Evolutionary conservation across 2,797 vertebrate genomes (phyloP), one percentile per base, ranked within the genome.

Genomic region (Hydrophis major): DNA sequence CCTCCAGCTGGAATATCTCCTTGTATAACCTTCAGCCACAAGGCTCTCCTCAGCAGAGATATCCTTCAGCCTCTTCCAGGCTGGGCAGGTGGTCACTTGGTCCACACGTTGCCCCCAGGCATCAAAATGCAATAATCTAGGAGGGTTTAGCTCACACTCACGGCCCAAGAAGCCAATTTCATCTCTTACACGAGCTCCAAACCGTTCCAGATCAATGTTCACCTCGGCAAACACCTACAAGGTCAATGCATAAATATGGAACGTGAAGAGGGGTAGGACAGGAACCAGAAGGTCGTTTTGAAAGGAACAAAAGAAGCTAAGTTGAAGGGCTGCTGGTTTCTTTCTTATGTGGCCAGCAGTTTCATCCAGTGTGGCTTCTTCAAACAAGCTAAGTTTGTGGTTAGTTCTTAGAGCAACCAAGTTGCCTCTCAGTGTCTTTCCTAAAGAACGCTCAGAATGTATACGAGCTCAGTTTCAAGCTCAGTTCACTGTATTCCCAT

Each of bases 51-150:
- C 42, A 42, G 42, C 42, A 0, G 97, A 98, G 6, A 98, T 95
- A 63, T 97, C 97, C 89, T 98, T 98, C 96, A 99, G 97, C 61
- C 94, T 97, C 90, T 96, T 98, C 98, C 98, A 99, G 0, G 98
- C 98, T 0, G 94, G 93, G 61, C 97, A 98, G 91, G 98, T 98
- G 94, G 97, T 7, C 2, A 99, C 98, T 91, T 89, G 96, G 96
- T 98, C 98, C 53, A 98, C 95, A 2, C 98, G 96, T 22, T 1
- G 92, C 1, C 98, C 98, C 99, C 98, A 98, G 1, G 98, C 96
- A 69, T 98, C 96, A 25, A 97, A 98, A 59, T 97, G 98, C 91
- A 88, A 97, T 93, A 99, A 94, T 3, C 74, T 95, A 0, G 98
- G 97, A 5, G 98, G 98, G 83, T 96, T 97, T 74, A 97, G 92